Conservation (phyloP, 1,140 invertebrate genomes). For the Cherax quadricarinatus region DNA sequence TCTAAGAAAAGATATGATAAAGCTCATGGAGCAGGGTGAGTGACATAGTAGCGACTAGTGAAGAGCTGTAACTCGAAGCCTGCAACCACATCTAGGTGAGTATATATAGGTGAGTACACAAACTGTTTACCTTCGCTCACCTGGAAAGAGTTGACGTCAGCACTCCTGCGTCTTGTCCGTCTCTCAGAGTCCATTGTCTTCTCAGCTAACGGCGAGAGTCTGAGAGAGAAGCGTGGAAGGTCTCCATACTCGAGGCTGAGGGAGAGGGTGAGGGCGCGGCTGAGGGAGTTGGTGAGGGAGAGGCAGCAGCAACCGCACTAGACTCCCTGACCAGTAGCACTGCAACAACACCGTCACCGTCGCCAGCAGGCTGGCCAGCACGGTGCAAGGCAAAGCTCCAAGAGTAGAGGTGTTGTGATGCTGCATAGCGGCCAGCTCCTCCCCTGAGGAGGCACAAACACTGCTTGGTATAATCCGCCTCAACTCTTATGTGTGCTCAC, state of each 20-base stretch:
- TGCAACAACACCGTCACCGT: background rate
- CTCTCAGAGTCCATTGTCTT: background rate
- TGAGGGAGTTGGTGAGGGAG: background rate
- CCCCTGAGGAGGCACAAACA: constrained; percentile 10
- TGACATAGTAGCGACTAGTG: too few species aligned
- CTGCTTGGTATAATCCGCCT: background rate
- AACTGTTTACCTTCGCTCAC: background rate
- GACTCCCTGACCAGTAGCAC: background rate
- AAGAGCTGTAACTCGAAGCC: too few species aligned
- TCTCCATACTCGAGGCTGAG: background rate
- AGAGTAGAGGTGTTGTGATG: constrained; percentile 9
- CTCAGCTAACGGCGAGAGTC: background rate
- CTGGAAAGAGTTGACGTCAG: background rate
- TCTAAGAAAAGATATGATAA: too few species aligned
- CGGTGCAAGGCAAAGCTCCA: background rate
- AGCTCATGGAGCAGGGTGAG: too few species aligned
- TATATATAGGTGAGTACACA: background rate
- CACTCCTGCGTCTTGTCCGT: background rate
- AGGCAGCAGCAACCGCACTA: background rate
- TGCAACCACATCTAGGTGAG: too few species aligned
- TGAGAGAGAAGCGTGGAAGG: background rate
- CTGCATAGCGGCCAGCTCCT: constrained; percentile 42
- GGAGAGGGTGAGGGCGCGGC: background rate
- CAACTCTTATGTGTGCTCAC: too few species aligned
- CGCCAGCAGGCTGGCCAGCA: background rate